phyloP scores from a whole-genome alignment of 2,797 vertebrate species.

The Girardinus metallicus region DNA sequence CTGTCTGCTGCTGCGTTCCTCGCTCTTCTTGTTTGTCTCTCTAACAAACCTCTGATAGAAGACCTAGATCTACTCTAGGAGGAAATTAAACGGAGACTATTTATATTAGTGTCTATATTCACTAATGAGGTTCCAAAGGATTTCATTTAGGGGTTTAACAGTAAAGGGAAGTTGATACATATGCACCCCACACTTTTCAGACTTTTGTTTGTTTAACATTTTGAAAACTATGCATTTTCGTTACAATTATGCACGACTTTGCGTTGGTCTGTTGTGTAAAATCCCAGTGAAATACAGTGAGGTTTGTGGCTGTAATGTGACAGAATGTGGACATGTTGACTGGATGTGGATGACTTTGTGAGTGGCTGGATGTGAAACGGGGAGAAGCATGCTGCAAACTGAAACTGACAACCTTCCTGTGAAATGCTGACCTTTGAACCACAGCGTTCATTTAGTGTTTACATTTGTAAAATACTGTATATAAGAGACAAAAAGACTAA shows the following conservation, averaged over 20 bases:
- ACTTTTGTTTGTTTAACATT: background rate
- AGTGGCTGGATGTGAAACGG: background rate
- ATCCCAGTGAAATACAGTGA: background rate
- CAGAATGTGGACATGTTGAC: background rate
- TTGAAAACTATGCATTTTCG: background rate
- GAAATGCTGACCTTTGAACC: background rate
- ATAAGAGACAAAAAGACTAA: slow-evolving; percentile 7
- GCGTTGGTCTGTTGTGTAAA: background rate
- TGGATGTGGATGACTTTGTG: background rate
- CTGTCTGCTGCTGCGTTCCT: background rate
- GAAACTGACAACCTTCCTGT: background rate
- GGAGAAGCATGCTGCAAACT: background rate
- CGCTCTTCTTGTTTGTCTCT: background rate
- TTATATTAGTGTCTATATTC: background rate
- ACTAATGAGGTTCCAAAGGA: background rate
- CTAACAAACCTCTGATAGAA: background rate
- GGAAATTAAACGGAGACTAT: background rate
- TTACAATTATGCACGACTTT: background rate
- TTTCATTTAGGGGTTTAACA: background rate
- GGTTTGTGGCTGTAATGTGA: background rate
- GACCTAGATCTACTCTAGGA: background rate
- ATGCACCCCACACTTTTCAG: background rate
- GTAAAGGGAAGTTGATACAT: background rate
- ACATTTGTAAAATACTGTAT: slow-evolving; percentile 16
- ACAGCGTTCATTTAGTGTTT: slow-evolving; percentile 6